Percentiles rank a stretch among this genome's conserved stretches.
These are phyloP conservation scores for Cyprinodon variegatus DNA, from an alignment of 2,113 vertebrate species.

Conservation along the genomic window DNA sequence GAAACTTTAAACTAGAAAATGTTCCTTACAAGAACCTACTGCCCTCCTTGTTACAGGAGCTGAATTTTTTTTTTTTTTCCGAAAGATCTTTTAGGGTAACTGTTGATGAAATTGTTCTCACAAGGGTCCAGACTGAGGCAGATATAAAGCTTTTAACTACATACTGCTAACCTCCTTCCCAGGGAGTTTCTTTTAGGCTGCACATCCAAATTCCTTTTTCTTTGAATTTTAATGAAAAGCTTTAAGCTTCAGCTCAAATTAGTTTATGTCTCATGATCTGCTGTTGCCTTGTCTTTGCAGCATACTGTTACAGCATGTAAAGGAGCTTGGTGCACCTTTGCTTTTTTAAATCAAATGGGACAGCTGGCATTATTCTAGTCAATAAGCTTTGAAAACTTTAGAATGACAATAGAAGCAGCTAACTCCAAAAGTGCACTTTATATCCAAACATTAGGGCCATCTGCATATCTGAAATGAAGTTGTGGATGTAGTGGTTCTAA, in stretches of 20 bases:
- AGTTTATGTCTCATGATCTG: not conserved
- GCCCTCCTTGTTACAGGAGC: slow-evolving; percentile 35
- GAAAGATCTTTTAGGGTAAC: slow-evolving; percentile 40
- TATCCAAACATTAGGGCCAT: not conserved
- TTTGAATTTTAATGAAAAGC: slow-evolving; percentile 21
- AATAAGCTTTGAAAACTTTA: not conserved
- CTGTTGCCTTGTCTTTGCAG: not conserved
- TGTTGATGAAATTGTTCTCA: slow-evolving; percentile 71
- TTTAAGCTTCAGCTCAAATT: slow-evolving; percentile 10
- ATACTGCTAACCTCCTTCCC: slow-evolving; percentile 44
- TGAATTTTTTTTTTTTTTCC: slow-evolving; percentile 32
- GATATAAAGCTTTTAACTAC: slow-evolving; percentile 60
- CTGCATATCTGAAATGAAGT: not conserved
- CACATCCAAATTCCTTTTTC: slow-evolving; percentile 3
- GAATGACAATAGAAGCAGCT: not conserved
- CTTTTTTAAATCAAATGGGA: not conserved
- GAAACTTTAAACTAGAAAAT: slow-evolving; percentile 53
- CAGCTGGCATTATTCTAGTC: not conserved
- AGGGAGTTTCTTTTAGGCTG: slow-evolving; percentile 23
- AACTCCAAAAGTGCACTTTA: not conserved
- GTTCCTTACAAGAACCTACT: slow-evolving; percentile 21
- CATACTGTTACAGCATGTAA: not conserved
- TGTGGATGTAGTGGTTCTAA: not conserved
- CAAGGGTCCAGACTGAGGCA: slow-evolving; percentile 39
- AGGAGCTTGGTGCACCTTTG: not conserved